Base-by-base conservation (phyloP, 1,140 invertebrate species). In the Bombus ignitus region DNA sequence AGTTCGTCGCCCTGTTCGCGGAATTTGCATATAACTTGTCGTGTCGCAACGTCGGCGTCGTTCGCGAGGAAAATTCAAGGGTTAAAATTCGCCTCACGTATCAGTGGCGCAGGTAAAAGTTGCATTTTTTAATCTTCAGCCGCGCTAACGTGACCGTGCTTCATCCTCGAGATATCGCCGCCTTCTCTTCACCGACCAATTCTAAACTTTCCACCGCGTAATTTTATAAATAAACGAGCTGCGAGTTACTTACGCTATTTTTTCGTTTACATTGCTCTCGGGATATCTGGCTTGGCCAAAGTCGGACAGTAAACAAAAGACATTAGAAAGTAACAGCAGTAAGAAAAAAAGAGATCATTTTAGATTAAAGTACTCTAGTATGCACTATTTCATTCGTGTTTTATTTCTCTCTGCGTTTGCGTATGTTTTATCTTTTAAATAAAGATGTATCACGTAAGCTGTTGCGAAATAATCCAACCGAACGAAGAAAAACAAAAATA, bases 1-100 rank as follows among this genome's bases (percentile, higher is more conserved):
- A 62, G 72, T 83, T 76, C 35, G 18, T 32, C 18, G 66, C 28
- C 18, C 57, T 35, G 70, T 44, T 73, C 80, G 22, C 44, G 12
- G 35, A 83, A 83, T 83, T 83, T 83, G 73, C 81, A 77, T 83
- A 42, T 9, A 83, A 83, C 72, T 59, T 39, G 59, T 32, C n/a
- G 68, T 35, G 73, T 72, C 68, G 66, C 76, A 32, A 9, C n/a
- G 39, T n/a, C 62, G 59, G 47, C 6, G 47, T 22, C 47, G 47
- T 53, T 53, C 47, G 47, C 47, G 18, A 53, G n/a, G 6, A 25
- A 84, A 84, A 84, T 71, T 78, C 83, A 79, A 79, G 68, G 59
- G 39, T 39, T 62, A 59, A 78, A n/a, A 84, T 70, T 72, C 82
- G 10, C 53, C n/a, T 84, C 75, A 79, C 83, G 75, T 84, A 62